Evolutionary conservation across 2,113 vertebrate genomes (phyloP), one percentile per base, ranked within the genome.

Genomic region (Orcinus orca): DNA sequence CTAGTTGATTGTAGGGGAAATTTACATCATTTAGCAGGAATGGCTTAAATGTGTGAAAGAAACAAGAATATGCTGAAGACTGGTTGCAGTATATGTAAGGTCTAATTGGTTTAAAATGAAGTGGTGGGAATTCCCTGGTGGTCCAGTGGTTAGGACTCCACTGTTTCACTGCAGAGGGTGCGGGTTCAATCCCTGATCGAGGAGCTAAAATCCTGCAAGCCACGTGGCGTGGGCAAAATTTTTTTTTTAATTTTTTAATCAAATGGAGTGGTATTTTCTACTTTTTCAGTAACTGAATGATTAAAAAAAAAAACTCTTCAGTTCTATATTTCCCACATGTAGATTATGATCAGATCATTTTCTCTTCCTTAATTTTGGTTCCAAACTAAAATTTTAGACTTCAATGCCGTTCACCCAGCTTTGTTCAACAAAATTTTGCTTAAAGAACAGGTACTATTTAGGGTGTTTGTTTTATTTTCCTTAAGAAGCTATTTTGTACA

Each of bases 21-120:
- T 86, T 70, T 77, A 83, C 62, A 58, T 86, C 23, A 60, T 70
- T 4, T 71, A 55, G 6, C 41, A 96, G 63, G 23, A 96, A 81
- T 87, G 67, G 33, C 38, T 77, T 87, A 65, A 95, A 44, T 88
- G n/a, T 41, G 33, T 77, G 76, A 93, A 93, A 79, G 15, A 26
- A 11, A 33, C 38, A 67, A 85, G 44, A 94, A 41, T 79, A 89
- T 84, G 20, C 80, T 94, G 47, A 60, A 84, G 12, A 79, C 63
- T 67, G 20, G 33, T 63, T 79, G 55, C 55, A 44, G 20, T 74
- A n/a, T 85, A 73, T 79, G 9, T 33, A 10, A 76, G 25, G 3
- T 74, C 33, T 84, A 67, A 79, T 26, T 97, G 26, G n/a, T 81
- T 90, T 95, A 68, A 97, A 94, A 74, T 67, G 44, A 84, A 71